A percentile compares a stretch with the other conserved stretches of the same genome.
Evolutionary conservation across 2,797 vertebrate genomes (phyloP).

Genomic region (Melanotaenia boesemani): DNA sequence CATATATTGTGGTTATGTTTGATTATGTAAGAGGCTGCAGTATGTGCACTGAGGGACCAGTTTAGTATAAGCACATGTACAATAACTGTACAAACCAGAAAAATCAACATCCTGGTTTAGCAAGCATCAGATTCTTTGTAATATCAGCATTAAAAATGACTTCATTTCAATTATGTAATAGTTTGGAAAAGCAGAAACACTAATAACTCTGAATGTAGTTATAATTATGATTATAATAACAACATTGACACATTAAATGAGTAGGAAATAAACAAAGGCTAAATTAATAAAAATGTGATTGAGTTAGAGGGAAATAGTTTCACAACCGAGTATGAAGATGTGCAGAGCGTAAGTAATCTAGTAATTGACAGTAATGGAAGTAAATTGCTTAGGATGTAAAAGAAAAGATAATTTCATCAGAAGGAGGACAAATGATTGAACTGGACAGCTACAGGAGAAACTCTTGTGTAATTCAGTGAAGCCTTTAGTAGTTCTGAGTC

Average conservation of each 20-base stretch:
- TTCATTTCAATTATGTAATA: background rate
- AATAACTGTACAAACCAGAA: background rate
- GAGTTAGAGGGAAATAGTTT: conserved; percentile 2
- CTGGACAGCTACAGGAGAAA: background rate
- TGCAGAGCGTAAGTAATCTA: conserved; percentile 13
- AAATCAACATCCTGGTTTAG: background rate
- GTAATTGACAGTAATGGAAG: conserved; percentile 18
- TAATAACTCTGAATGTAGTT: background rate
- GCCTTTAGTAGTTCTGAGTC: conserved; percentile 12
- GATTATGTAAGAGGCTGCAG: background rate
- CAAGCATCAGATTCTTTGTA: background rate
- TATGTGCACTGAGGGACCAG: background rate
- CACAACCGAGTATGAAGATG: conserved; percentile 1
- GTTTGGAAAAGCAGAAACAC: background rate
- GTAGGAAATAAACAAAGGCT: background rate
- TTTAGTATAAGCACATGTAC: background rate
- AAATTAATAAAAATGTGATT: conserved; percentile 4
- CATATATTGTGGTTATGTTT: background rate
- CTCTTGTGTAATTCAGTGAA: conserved; percentile 5
- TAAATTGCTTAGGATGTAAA: background rate
- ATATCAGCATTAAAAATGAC: background rate
- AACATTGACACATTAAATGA: background rate
- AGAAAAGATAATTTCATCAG: conserved; percentile 7
- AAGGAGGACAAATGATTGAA: background rate
- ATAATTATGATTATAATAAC: background rate